Evolutionary conservation across 2,797 vertebrate species (phyloP), one percentile per base, ranked within the genome.

Genomic region (Synaphobranchus kaupii): DNA sequence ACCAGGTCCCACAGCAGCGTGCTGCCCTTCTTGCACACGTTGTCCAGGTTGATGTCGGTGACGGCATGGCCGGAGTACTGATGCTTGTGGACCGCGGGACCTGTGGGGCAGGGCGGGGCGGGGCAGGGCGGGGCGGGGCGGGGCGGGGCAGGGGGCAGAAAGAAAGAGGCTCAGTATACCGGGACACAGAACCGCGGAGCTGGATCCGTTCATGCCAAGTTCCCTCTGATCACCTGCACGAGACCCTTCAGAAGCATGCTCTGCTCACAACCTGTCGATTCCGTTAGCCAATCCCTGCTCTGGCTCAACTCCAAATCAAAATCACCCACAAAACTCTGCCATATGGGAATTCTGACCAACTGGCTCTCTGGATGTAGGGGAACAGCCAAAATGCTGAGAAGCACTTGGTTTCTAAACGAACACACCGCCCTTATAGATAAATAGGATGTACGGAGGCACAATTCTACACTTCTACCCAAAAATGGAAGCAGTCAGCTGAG

Each of bases 1-100:
- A 99, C 98, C 94, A 99, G 96, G 93, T 99, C 98, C 98, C 98
- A 99, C 90, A 99, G 95, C 88, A 99, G 95, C 1, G 98, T 99
- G 94, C 98, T 99, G 89, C 98, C 98, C 93, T 99, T 99, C 94
- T 99, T 99, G 91, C 98, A 99, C 81, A 99, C 98, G 73, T 99
- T 99, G 96, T 99, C 98, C 94, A 99, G 95, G 95, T 99, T 99
- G 95, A 99, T 98, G 94, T 99, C 98, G 0, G 97, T 98, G 91
- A 99, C 97, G 0, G 98, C 97, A 68, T 97, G 98, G 93, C 97
- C 96, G 84, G 96, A 98, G 91, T 97, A 99, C 83, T 99, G 98
- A 92, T 99, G 98, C 84, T 99, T 99, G 91, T 99, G 98, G 90
- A 99, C 98, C 17, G 97, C 94, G 22, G 98, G 98, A 91, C 98